Evolutionary conservation across 2,797 vertebrate species (phyloP).

Genomic region (Eupleurogrammus muticus): DNA sequence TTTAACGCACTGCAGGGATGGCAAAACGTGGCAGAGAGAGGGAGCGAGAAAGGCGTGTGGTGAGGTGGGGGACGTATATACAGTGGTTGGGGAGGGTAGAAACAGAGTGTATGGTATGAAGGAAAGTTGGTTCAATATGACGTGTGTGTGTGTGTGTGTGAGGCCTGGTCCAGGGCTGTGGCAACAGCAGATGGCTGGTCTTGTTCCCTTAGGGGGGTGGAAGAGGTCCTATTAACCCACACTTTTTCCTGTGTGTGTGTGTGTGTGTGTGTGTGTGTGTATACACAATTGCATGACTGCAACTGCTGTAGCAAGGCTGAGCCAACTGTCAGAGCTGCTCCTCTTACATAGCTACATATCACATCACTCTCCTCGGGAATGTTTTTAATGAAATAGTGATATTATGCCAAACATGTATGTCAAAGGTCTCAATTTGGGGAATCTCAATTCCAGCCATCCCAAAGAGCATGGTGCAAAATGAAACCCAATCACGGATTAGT

Average conservation of each 20-base stretch:
- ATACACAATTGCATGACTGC: conserved; percentile 33
- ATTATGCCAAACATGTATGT: conserved; percentile 35
- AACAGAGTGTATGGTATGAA: conserved; percentile 53
- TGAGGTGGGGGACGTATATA: conserved; percentile 36
- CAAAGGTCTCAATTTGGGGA: conserved; percentile 26
- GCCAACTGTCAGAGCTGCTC: conserved; percentile 77
- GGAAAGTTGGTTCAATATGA: conserved; percentile 56
- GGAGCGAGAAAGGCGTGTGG: conserved; percentile 44
- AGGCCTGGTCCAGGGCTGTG: conserved; percentile 42
- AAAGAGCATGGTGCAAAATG: not conserved
- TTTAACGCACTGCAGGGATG: conserved; percentile 42
- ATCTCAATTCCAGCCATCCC: conserved; percentile 9
- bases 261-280: conserved; percentile 34
- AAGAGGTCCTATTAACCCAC: conserved; percentile 60
- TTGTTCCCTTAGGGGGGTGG: conserved; percentile 36
- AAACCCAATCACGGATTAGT: conserved; percentile 2
- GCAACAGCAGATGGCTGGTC: conserved; percentile 76
- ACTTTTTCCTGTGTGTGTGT: conserved; percentile 44
- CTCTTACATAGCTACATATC: conserved; percentile 67
- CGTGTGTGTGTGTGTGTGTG: conserved; percentile 39
- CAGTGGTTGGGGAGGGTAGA: conserved; percentile 52
- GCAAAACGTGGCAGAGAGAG: conserved; percentile 50
- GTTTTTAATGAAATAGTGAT: conserved; percentile 60
- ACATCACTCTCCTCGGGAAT: conserved; percentile 54
- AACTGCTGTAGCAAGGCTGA: conserved; percentile 62